A percentile compares a stretch with the other conserved stretches of the same genome.
Conservation (phyloP, 1,140 invertebrate species). For the Propsilocerus akamusi region DNA sequence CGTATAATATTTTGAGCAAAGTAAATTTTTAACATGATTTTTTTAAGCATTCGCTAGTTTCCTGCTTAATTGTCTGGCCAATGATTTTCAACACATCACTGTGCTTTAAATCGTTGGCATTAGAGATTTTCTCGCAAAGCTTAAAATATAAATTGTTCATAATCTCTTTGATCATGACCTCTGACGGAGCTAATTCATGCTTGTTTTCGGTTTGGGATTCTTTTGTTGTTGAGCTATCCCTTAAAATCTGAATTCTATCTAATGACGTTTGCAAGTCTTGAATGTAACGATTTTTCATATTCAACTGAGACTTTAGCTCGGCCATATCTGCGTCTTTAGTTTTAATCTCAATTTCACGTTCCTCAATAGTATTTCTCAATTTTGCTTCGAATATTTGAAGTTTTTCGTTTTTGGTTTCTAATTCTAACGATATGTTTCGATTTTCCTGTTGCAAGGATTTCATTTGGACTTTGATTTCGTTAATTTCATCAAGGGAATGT, state of each 20-base stretch:
- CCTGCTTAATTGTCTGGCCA: background rate
- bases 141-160: background rate
- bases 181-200: background rate
- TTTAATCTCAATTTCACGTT: background rate
- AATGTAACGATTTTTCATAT: background rate
- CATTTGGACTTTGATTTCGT: background rate
- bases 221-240: background rate
- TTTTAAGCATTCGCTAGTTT: background rate
- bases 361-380: background rate
- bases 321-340: background rate
- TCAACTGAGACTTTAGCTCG: background rate
- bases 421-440: background rate
- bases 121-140: background rate
- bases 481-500: background rate
- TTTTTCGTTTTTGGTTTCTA: background rate
- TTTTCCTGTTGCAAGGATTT: slow-evolving; percentile 1
- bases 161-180: background rate
- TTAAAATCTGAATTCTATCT: background rate
- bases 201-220: background rate
- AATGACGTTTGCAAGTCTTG: background rate
- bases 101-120: background rate
- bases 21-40: no score
- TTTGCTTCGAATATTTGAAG: background rate
- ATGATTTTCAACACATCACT: background rate
- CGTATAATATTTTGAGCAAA: no score